A percentile compares a stretch with the other conserved stretches of the same genome.
phyloP scores from a whole-genome alignment of 2,113 vertebrate species.

The Myrmophylax atrothorax region DNA sequence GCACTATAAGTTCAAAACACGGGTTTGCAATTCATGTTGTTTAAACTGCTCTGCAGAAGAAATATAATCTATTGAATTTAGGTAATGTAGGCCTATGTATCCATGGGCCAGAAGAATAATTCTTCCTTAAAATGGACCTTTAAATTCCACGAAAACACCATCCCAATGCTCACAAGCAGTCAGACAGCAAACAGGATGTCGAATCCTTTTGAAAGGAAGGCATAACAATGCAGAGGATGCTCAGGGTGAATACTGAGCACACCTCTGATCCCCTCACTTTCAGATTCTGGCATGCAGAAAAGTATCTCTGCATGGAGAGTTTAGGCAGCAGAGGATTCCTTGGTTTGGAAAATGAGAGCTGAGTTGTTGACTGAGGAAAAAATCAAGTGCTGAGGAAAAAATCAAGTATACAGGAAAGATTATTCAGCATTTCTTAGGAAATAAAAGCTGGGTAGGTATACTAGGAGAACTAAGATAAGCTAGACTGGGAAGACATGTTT shows the following conservation, averaged over 20 bases:
- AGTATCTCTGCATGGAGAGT: background rate
- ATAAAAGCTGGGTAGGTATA: background rate
- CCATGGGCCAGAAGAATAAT: background rate
- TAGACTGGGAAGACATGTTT: background rate
- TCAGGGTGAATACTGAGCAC: background rate
- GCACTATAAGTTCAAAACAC: background rate
- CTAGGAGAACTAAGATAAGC: background rate
- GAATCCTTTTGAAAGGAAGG: background rate
- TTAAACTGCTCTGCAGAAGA: background rate
- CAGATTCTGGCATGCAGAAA: background rate
- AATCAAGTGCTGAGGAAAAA: background rate
- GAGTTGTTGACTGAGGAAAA: background rate
- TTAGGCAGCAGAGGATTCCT: background rate
- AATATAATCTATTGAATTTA: background rate
- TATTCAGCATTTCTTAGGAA: background rate
- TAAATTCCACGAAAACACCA: background rate
- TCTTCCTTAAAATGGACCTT: background rate
- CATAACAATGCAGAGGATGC: background rate
- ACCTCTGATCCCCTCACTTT: background rate
- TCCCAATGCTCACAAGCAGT: background rate
- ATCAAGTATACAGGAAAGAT: background rate
- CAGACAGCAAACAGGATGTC: background rate
- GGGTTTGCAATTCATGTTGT: background rate
- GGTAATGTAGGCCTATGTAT: background rate
- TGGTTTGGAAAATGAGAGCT: background rate